phyloP scores from a whole-genome alignment of 1,140 invertebrate species.

The Ceratoteleas bidentatus region DNA sequence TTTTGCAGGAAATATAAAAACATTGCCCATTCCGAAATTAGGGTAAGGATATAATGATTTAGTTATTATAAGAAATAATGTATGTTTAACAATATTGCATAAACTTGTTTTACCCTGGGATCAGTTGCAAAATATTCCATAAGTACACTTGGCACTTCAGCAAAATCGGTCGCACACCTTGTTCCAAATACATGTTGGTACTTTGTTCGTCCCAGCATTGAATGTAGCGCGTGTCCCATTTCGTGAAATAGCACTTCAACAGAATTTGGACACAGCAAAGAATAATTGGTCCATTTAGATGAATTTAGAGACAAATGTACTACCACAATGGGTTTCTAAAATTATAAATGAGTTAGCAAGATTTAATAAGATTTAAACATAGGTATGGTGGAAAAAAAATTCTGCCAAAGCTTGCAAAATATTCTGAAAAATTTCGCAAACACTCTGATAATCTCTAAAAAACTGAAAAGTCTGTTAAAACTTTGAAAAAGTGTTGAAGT shows the following conservation, averaged over 20 bases:
- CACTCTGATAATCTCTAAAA: too few relatives aligned
- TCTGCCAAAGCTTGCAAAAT: too few relatives aligned
- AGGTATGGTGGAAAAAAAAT: too few relatives aligned
- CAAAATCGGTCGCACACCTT: constrained; percentile 97
- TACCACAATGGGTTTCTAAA: constrained; percentile 94
- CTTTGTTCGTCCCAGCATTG: constrained; percentile 96
- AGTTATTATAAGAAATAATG: too few relatives aligned
- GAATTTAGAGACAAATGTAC: constrained; percentile 93
- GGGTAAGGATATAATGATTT: too few relatives aligned
- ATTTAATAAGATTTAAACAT: not conserved
- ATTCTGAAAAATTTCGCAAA: too few relatives aligned
- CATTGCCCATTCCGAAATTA: too few relatives aligned
- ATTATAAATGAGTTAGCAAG: constrained; percentile 39
- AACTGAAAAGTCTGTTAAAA: too few relatives aligned
- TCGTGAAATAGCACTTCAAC: constrained; percentile 99
- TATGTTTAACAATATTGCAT: too few relatives aligned
- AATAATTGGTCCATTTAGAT: constrained; percentile 88
- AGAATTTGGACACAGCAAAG: constrained; percentile 90
- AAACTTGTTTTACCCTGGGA: constrained; percentile 84
- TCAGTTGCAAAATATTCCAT: constrained; percentile 99
- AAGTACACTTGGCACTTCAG: constrained; percentile 98
- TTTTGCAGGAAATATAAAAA: too few relatives aligned
- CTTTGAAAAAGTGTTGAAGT: too few relatives aligned
- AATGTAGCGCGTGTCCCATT: constrained; percentile 99
- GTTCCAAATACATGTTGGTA: constrained; percentile 99